Evolutionary conservation across 2,888 invertebrate genomes (phyloP), one percentile per base, ranked within the genome.

Genomic region (Prosopocoilus inquinatus): DNA sequence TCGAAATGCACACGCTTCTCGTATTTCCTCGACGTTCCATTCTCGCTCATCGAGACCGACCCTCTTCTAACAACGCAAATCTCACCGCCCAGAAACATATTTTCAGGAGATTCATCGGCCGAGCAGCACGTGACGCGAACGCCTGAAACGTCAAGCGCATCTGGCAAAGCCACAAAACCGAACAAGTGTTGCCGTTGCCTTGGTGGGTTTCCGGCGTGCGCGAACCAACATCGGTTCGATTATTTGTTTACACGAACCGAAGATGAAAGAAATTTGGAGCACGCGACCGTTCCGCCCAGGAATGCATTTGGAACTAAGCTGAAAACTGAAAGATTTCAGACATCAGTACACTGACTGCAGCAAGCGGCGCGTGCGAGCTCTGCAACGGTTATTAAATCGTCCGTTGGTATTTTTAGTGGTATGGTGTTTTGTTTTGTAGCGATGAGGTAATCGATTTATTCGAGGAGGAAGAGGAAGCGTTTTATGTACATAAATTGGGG

Each of bases 1-100:
- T 73, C 72, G 64, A 76, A 76, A 60, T 67, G 74, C 36, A 76
- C 76, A 55, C 66, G 74, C 61, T 75, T 75, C 55, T 72, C 74
- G 50, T 47, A 64, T 56, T 68, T 71, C 47, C 60, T 65, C 34
- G 16, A 28, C n/a, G 53, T 58, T 15, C 51, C 47, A 16, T 53
- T 60, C 41, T 63, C 60, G 9, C 46, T 63, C 57, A 62, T n/a
- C n/a, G n/a, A n/a, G n/a, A n/a, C 65, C 9, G 55, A 58, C 28
- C 61, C 63, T 38, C 66, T 63, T 44, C 60, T 66, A 39, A 70
- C 60, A 34, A 65, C 65, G 58, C 68, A 70, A 57, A 75, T 72
- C 58, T 70, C 67, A 49, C 72, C 76, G 57, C 76, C 75, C 60
- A 75, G 64, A 60, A 75, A 76, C 76, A 76, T 75, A 49, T 57